These are phyloP conservation scores for Dascillus cervinus DNA, from an alignment of 2,888 invertebrate genomes.

Conservation along the genomic window DNA sequence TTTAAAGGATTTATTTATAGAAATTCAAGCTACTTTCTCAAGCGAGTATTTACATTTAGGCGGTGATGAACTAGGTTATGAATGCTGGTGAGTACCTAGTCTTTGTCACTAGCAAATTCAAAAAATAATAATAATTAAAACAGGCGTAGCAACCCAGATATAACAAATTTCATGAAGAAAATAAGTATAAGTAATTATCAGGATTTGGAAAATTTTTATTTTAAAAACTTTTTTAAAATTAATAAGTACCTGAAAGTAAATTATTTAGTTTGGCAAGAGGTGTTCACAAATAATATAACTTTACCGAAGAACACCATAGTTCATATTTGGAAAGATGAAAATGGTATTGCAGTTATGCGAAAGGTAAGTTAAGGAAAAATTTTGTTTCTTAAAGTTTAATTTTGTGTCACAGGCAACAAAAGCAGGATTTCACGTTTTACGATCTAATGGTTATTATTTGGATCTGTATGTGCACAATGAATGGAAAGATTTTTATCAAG, in stretches of 20 bases:
- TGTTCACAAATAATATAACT: conserved; percentile 64
- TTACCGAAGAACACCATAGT: conserved; percentile 60
- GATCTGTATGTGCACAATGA: conserved; percentile 62
- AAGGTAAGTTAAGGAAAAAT: too few species aligned
- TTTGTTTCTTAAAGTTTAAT: too few species aligned
- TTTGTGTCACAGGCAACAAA: conserved; percentile 46
- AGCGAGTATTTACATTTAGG: conserved; percentile 84
- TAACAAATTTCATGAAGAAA: conserved; percentile 53
- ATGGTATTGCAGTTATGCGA: too few species aligned
- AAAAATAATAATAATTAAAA: too few species aligned
- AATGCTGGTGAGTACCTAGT: conserved; percentile 71
- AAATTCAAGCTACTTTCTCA: conserved; percentile 63
- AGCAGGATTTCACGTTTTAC: conserved; percentile 56
- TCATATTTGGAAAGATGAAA: conserved; percentile 81
- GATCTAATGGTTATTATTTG: conserved; percentile 85
- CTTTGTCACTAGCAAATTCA: too few species aligned
- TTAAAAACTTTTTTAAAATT: conserved; percentile 52
- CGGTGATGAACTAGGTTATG: conserved; percentile 82
- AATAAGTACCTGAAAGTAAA: conserved; percentile 43
- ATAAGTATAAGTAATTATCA: conserved; percentile 46
- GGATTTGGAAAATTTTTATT: conserved; percentile 60
- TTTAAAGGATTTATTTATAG: conserved; percentile 59
- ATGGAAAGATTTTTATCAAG: conserved; percentile 61
- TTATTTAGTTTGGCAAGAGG: conserved; percentile 81
- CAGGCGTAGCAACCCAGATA: conserved; percentile 59